Evolutionary conservation across 2,797 vertebrate species (phyloP).

Genomic region (Peromyscus aztecus): DNA sequence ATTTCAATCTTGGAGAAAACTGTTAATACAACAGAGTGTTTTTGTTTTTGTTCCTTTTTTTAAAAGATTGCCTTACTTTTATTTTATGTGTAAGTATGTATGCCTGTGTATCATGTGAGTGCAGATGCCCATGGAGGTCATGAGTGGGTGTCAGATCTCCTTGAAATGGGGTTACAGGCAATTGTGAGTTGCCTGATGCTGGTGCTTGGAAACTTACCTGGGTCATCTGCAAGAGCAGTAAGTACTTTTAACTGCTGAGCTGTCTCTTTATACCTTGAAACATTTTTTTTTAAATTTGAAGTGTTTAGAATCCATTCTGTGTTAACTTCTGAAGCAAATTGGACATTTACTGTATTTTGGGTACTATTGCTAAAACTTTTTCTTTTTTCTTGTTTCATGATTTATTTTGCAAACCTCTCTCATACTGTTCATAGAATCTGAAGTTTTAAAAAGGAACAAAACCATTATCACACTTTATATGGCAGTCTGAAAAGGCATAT

Average conservation of each 20-base stretch:
- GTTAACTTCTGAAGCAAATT: slow-evolving; percentile 28
- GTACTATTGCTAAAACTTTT: not conserved
- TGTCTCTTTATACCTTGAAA: not conserved
- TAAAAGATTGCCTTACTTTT: not conserved
- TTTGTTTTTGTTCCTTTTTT: not conserved
- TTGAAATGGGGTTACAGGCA: not conserved
- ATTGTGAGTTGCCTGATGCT: not conserved
- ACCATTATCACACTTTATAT: not conserved
- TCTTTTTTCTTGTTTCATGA: not conserved
- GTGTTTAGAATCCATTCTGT: slow-evolving; percentile 6
- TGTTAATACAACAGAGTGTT: not conserved
- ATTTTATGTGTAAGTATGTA: not conserved
- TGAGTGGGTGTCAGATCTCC: not conserved
- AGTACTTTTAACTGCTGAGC: not conserved
- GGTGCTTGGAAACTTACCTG: not conserved
- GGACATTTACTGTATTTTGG: not conserved
- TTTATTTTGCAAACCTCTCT: not conserved
- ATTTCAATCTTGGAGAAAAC: not conserved
- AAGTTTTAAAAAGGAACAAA: slow-evolving; percentile 6
- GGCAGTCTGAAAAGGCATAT: not conserved
- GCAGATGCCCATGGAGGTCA: not conserved
- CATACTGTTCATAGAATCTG: not conserved
- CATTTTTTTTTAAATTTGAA: not conserved
- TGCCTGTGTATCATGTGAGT: not conserved
- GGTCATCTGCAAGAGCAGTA: not conserved